These are phyloP conservation scores for Thelaira solivaga DNA, from an alignment of 2,888 invertebrate species.

Conservation along the genomic window DNA sequence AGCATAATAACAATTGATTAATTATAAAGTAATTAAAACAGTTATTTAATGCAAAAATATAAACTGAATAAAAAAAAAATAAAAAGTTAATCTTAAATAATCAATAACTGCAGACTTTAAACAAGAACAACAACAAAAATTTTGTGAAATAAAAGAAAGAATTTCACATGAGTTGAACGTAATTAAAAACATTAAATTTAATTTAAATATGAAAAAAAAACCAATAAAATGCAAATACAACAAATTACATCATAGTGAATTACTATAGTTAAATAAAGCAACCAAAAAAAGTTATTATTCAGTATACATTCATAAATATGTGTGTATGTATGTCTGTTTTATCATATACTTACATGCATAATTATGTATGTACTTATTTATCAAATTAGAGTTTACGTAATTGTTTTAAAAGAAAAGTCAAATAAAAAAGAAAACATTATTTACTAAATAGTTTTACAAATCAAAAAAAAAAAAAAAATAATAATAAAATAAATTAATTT, in stretches of 20 bases:
- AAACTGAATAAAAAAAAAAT: too few relatives aligned
- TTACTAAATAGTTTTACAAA: conserved; percentile 44
- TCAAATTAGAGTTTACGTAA: conserved; percentile 53
- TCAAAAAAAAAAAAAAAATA: conserved; percentile 1
- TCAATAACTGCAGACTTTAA: conserved; percentile 1
- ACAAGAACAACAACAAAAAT: neutral
- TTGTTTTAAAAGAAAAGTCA: conserved; percentile 59
- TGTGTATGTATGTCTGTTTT: too few relatives aligned
- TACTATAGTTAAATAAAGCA: conserved; percentile 35
- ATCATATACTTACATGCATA: too few relatives aligned
- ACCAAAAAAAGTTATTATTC: conserved; percentile 40
- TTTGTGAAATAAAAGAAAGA: neutral
- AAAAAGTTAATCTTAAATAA: neutral
- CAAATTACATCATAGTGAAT: conserved; percentile 3
- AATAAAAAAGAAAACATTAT: conserved; percentile 27
- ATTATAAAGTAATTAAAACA: conserved; percentile 28
- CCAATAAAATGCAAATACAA: neutral
- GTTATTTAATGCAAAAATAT: conserved; percentile 13
- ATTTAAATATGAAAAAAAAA: conserved; percentile 7
- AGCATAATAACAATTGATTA: conserved; percentile 28
- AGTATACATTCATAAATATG: too few relatives aligned
- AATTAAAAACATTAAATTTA: conserved; percentile 14
- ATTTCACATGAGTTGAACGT: neutral
- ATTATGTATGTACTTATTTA: conserved; percentile 37
- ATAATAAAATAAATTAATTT: neutral